Conservation (phyloP, 2,888 invertebrate species). For the Epinotia brunnichana region DNA sequence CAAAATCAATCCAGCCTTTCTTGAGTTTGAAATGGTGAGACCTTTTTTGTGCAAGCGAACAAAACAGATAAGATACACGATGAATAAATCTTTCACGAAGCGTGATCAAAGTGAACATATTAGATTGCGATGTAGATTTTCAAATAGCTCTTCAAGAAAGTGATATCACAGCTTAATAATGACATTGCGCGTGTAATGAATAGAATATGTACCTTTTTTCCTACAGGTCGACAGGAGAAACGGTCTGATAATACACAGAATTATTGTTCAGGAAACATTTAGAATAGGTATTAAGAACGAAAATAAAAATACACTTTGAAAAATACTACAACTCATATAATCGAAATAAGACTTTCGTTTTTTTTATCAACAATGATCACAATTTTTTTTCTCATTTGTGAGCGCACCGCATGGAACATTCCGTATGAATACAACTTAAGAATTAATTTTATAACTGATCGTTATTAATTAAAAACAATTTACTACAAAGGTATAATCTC, state of each 20-base stretch:
- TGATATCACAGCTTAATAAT: too few species aligned
- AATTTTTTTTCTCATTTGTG: constrained; percentile 74
- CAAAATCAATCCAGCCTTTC: too few species aligned
- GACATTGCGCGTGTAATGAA: background rate
- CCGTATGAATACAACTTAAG: constrained; percentile 75
- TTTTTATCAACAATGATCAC: constrained; percentile 80
- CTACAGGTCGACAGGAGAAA: background rate
- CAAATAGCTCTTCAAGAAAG: too few species aligned
- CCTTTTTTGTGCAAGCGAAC: too few species aligned
- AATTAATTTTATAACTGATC: constrained; percentile 67
- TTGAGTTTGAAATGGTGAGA: too few species aligned
- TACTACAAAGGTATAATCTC: constrained; percentile 69
- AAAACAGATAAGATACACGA: too few species aligned
- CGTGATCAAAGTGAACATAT: too few species aligned
- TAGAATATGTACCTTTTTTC: background rate
- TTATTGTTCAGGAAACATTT: background rate
- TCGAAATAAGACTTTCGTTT: constrained; percentile 82
- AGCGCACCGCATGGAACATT: constrained; percentile 80
- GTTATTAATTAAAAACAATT: constrained; percentile 74
- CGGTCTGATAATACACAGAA: background rate
- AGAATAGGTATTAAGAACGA: background rate
- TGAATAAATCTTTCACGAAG: too few species aligned
- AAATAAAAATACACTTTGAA: constrained; percentile 68
- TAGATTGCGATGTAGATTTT: too few species aligned
- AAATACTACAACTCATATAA: constrained; percentile 84